Base-by-base conservation (phyloP, 2,888 invertebrate species). In the Atherix ibis region DNA sequence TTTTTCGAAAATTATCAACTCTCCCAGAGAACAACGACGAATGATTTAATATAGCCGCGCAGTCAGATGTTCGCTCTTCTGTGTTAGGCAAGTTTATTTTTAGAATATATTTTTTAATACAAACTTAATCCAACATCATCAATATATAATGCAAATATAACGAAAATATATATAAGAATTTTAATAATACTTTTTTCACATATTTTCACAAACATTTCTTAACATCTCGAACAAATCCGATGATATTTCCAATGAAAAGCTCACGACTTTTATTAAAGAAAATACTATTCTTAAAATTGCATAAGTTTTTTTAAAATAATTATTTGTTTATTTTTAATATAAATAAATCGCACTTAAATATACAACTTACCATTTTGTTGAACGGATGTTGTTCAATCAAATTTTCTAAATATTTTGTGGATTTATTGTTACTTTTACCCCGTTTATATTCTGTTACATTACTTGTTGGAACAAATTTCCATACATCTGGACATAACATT, bases 401-500 rank as follows among this genome's bases (percentile, higher is more conserved):
- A 27, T 49, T 48, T 16, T 53, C 44, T 18, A 55, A 43, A 38
- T 39, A 38, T 29, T 48, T 44, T 37, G 46, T 37, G 35, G 36
- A 44, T 34, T 44, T 43, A 3, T 27, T 25, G 15, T 43, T 44
- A 41, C 49, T 48, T 42, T 46, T 43, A 25, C 50, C 53, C 39
- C 50, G 49, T 43, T 56, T 48, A 40, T 52, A 42, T 38, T 53
- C 51, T 40, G 60, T 55, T 37, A 48, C 47, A 40, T 63, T 56
- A 45, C 55, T 47, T 19, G 64, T 65, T 44, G 64, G 58, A 43
- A 59, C 50, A 47, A 70, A 68, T 43, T 63, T 53, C 63, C 64
- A 68, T 40, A 67, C 63, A 57, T 70, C 67, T 40, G 71, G 71
- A 52, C 65, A 62, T 49, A 70, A 60, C 71, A 71, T 72, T 54